phyloP scores from a whole-genome alignment of 30 jellyfish, hydroid and myxozoan genomes.

The Aurelia sp. region DNA sequence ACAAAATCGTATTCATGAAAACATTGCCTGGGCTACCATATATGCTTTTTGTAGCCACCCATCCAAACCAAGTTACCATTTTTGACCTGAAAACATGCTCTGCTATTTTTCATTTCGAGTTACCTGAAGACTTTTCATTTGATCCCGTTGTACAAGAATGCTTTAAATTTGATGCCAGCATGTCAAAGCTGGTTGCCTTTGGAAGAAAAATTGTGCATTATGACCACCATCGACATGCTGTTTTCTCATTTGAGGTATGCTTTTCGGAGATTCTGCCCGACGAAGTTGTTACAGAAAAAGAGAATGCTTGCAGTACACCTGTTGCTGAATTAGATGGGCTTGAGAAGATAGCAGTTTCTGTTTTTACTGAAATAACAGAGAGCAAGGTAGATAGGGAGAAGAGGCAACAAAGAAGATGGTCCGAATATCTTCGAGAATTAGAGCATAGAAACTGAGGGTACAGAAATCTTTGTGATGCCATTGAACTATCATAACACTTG shows the following conservation, averaged over 20 bases:
- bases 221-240: constrained; percentile 10
- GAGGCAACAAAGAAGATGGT: constrained; percentile 48
- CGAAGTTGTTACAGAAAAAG: not conserved
- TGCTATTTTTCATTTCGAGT: constrained; percentile 44
- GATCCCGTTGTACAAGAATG: not conserved
- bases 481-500: too few relatives aligned
- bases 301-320: not conserved
- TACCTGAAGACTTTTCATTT: constrained; percentile 33
- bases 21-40: constrained; percentile 6
- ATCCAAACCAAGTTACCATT: constrained; percentile 39
- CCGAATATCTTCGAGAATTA: constrained; percentile 30
- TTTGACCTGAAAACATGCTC: constrained; percentile 20
- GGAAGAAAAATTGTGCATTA: constrained; percentile 11
- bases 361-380: not conserved
- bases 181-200: constrained; percentile 17
- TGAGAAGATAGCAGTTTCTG: constrained; percentile 10
- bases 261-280: not conserved
- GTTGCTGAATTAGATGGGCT: not conserved
- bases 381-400: not conserved
- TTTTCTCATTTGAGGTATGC: constrained; percentile 20
- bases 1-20: not conserved
- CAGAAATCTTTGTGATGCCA: too few relatives aligned
- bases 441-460: not conserved
- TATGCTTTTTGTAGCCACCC: constrained; percentile 51
- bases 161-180: not conserved